A percentile compares a stretch with the other conserved stretches of the same genome.
Conservation (phyloP, 2,888 invertebrate genomes). For the Stenotaenia linearis region DNA sequence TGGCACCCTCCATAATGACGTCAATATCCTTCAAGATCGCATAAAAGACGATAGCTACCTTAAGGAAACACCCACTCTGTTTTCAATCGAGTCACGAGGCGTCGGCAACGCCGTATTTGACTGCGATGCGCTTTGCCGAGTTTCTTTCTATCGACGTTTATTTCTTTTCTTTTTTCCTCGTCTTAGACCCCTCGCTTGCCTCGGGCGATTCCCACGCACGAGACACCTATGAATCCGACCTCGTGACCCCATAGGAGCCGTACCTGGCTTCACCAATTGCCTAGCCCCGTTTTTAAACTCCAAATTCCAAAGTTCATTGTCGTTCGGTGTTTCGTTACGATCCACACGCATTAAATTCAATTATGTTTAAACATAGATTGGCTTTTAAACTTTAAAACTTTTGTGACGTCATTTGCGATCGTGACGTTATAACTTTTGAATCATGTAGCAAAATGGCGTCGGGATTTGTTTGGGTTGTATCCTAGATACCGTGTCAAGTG, state of each 20-base stretch:
- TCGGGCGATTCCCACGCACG: slow-evolving; percentile 8
- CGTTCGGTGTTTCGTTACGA: background rate
- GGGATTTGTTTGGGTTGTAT: background rate
- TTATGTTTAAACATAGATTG: no score
- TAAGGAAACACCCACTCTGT: background rate
- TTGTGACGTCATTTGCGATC: background rate
- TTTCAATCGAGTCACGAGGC: background rate
- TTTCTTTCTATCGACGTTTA: background rate
- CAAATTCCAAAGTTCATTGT: slow-evolving; percentile 16
- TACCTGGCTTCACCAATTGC: background rate
- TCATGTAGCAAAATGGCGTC: background rate
- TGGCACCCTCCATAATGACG: slow-evolving; percentile 20
- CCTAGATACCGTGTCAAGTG: background rate
- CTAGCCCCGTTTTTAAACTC: background rate
- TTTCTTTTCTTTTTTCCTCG: slow-evolving; percentile 15
- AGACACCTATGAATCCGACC: background rate
- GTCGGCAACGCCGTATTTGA: background rate
- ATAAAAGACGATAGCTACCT: slow-evolving; percentile 1
- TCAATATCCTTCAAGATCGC: slow-evolving; percentile 7
- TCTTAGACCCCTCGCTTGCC: background rate
- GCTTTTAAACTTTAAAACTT: background rate
- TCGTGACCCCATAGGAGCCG: background rate
- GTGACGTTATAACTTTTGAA: background rate
- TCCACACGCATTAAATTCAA: no score
- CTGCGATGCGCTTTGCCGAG: background rate